Base-by-base conservation (phyloP, 2,113 vertebrate species). In the Entomyzon cyanotis region DNA sequence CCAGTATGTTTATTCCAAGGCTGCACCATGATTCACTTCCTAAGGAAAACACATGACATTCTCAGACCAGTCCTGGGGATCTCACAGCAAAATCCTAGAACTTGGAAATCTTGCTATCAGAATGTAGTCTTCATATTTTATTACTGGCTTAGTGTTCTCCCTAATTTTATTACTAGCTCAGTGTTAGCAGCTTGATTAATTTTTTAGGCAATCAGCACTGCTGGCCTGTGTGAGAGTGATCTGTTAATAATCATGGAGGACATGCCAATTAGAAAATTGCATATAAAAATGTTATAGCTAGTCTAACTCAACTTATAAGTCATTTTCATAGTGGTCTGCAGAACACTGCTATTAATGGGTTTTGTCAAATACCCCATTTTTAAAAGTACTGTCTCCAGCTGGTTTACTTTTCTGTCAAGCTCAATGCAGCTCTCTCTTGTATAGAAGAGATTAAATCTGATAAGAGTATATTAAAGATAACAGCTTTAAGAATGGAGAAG, bases 291-390 rank as follows among this genome's bases (percentile, higher is more conserved):
- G 35, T 67, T 93, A 41, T 14, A 79, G 39, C 59, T 70, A 74
- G 55, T 62, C 75, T 74, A 93, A 80, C 21, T 60, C 0, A 6
- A 91, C 67, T 74, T 88, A 6, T 3, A 90, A 88, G 75, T 86
- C 42, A 93, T 55, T 84, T 90, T 77, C 91, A 86, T 74, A 59
- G 42, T 24, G 55, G 33, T 77, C 84, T 67, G 63, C 44, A 80
- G 50, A 93, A 60, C 42, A 74, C 31, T 71, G 64, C 39, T 88
- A 60, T 56, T 93, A 91, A 96, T 37, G 68, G 20, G 31, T 88
- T 96, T 80, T 93, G 84, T 86, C 92, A 95, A 96, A 93, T 59
- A 60, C 6, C 15, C 50, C 35, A 35, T 67, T 94, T 90, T 67
- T 11, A 74, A 69, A 87, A 91, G 46, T 21, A 83, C 71, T 28